A percentile compares a stretch with the other conserved stretches of the same genome.
Conservation (phyloP, 2,113 vertebrate species). For the Kobus ellipsiprymnus region DNA sequence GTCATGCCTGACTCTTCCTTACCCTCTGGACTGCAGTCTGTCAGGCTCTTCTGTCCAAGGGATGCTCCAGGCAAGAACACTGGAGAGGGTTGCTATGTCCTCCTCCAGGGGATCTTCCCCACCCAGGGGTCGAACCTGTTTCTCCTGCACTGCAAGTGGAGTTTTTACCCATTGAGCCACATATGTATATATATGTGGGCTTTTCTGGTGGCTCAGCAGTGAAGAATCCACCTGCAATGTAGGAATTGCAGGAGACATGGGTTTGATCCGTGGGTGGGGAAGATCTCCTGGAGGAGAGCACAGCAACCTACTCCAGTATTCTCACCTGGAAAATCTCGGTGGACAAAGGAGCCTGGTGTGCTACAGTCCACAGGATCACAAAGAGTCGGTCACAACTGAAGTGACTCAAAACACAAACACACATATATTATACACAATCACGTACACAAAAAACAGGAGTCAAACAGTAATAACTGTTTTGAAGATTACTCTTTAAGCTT, state of each 20-base stretch:
- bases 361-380: not conserved
- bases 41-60: not conserved
- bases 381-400: not conserved
- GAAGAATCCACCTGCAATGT: not conserved
- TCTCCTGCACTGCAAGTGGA: not conserved
- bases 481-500: not conserved
- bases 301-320: not conserved
- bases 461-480: not conserved
- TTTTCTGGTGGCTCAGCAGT: not conserved
- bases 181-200: fast-evolving
- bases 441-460: not conserved
- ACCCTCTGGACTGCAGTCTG: not conserved
- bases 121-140: not conserved
- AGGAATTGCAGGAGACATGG: not conserved
- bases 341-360: not conserved
- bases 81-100: not conserved
- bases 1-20: not conserved
- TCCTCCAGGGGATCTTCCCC: not conserved
- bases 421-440: not conserved
- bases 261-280: not conserved
- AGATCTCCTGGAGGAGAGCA: not conserved
- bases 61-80: not conserved
- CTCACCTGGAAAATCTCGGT: not conserved
- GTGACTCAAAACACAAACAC: not conserved
- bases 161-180: not conserved